These are phyloP conservation scores for Belgica antarctica DNA, from an alignment of 2,888 invertebrate species.

Conservation along the genomic window DNA sequence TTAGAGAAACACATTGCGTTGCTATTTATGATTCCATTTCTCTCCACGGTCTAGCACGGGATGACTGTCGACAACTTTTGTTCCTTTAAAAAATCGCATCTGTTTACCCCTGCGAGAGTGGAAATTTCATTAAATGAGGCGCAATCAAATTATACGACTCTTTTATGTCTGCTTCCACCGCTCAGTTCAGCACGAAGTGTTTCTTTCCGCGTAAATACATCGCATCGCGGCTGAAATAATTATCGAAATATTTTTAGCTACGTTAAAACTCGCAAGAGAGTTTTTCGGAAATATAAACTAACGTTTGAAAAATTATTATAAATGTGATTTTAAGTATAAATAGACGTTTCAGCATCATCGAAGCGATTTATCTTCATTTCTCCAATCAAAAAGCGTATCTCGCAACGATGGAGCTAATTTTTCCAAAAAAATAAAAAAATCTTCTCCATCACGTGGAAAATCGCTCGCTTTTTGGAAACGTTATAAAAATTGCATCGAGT, in stretches of 20 bases:
- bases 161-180: conserved; percentile 10
- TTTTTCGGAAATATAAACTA: too few species aligned
- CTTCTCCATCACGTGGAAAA: too few species aligned
- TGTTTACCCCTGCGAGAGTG: background rate
- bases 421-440: too few species aligned
- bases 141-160: conserved; percentile 22
- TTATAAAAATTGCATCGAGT: too few species aligned
- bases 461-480: too few species aligned
- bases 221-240: conserved; percentile 17
- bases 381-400: background rate
- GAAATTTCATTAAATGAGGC: background rate
- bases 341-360: conserved; percentile 22
- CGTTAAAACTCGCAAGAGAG: background rate
- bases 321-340: conserved; percentile 34
- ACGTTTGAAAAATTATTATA: conserved; percentile 17
- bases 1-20: background rate
- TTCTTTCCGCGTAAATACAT: too few species aligned
- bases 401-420: too few species aligned
- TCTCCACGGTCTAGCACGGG: background rate
- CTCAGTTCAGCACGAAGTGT: background rate
- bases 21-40: conserved; percentile 15
- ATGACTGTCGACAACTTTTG: conserved; percentile 3
- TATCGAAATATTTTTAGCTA: conserved; percentile 1
- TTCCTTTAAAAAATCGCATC: background rate
- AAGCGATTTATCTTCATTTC: conserved; percentile 35